These are phyloP conservation scores for Scytalopus superciliaris DNA, from an alignment of 2,113 vertebrate species.

Conservation along the genomic window DNA sequence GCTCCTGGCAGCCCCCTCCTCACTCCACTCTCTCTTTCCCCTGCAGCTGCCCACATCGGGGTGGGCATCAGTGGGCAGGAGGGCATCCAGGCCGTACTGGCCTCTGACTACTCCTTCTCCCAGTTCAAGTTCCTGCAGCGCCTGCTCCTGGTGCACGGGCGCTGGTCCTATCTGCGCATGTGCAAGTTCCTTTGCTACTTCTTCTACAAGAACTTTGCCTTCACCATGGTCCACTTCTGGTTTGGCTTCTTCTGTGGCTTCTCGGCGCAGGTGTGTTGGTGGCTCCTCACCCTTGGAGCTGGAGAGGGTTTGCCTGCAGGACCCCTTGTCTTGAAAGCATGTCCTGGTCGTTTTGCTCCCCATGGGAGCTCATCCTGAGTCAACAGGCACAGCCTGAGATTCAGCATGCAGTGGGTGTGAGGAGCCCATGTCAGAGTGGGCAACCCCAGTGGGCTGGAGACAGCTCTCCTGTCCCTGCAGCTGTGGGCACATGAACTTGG, in stretches of 20 bases:
- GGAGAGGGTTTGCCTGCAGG: neutral
- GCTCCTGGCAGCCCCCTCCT: neutral
- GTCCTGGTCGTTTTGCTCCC: neutral
- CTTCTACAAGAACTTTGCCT: constrained; percentile 98
- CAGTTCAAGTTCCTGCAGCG: constrained; percentile 96
- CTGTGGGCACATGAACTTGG: neutral
- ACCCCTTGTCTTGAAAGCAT: accelerated
- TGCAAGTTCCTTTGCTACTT: constrained; percentile 98
- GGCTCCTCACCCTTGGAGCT: accelerated
- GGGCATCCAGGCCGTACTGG: constrained; percentile 92
- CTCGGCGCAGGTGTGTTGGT: constrained; percentile 85
- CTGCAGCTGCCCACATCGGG: constrained; percentile 88
- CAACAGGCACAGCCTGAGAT: neutral
- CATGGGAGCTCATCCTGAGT: neutral
- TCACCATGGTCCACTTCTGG: constrained; percentile 99
- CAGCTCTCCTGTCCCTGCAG: neutral
- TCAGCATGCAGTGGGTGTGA: accelerated
- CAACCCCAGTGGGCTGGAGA: neutral
- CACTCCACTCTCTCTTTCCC: neutral
- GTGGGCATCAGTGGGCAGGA: constrained; percentile 97
- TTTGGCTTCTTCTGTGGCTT: constrained; percentile 97
- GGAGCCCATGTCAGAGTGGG: neutral
- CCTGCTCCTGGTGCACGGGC: constrained; percentile 92
- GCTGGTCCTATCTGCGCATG: constrained; percentile 97
- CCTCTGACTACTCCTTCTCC: constrained; percentile 93